Percentiles rank a stretch among this genome's conserved stretches.
Evolutionary conservation across 2,797 vertebrate genomes (phyloP).

Genomic region (Buceros bicornis): DNA sequence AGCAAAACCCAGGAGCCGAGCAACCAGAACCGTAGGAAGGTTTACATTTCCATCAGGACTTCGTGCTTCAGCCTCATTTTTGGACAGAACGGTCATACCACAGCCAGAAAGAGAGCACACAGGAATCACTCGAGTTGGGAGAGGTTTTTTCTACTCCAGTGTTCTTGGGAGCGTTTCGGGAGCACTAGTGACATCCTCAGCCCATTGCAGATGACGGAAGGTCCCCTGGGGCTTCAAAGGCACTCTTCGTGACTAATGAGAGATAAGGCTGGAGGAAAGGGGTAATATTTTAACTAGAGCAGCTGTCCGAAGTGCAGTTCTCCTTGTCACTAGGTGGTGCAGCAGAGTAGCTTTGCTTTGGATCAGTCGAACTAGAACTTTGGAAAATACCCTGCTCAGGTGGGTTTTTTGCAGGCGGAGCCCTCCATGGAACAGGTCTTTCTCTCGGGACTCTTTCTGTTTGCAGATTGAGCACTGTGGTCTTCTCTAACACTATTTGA

Average conservation of each 20-base stretch:
- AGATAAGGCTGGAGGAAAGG: not conserved
- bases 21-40: not conserved
- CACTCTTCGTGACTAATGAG: not conserved
- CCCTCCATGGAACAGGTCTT: not conserved
- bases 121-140: not conserved
- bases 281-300: constrained; percentile 28
- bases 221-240: not conserved
- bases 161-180: not conserved
- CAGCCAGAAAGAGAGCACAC: not conserved
- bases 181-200: not conserved
- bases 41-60: not conserved
- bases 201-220: not conserved
- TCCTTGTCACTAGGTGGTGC: constrained; percentile 68
- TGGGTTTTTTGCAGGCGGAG: not conserved
- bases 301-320: constrained; percentile 18
- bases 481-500: not conserved
- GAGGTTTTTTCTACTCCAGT: not conserved
- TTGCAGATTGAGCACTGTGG: not conserved
- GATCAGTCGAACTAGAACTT: constrained; percentile 36
- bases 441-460: not conserved
- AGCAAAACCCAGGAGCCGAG: not conserved
- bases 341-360: constrained; percentile 67
- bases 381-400: not conserved
- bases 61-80: not conserved
- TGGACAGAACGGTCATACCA: not conserved